Evolutionary conservation across 2,797 vertebrate genomes (phyloP), one percentile per base, ranked within the genome.

Genomic region (Phaenicophaeus curvirostris): DNA sequence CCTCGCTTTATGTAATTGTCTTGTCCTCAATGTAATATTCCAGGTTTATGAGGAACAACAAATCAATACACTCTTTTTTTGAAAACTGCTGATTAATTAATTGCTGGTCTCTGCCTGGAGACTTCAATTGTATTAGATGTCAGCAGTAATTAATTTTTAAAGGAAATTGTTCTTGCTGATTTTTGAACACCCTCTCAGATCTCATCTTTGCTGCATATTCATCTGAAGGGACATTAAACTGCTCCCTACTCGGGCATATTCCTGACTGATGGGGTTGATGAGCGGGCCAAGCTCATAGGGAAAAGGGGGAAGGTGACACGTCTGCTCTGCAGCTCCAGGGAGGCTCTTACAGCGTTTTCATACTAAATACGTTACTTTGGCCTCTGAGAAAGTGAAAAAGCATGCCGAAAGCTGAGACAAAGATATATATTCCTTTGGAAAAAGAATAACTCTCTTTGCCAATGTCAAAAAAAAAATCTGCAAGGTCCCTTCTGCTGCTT

Each of bases 71-170:
- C 13, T 90, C 63, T 59, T 83, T 92, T 46, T 93, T 82, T 88
- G 42, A 90, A 92, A 95, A 73, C 84, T 76, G 54, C 28, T 16
- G 11, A 91, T 95, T 91, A 94, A 95, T 96, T 93, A 96, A 95
- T 96, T 92, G 85, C 59, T 68, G 67, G 46, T 87, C 59, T 82
- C 92, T 94, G 69, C 67, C 76, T 71, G 30, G 48, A 50, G 79
- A 77, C 73, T 72, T 50, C 79, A 87, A 31, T 88, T 75, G 59
- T 90, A 88, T 95, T 88, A 95, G 77, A 84, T 94, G 95, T 82
- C 93, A 95, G 61, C 35, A 69, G 62, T 85, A 95, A 96, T 95
- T 94, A 95, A 90, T 95, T 94, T 93, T 88, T 85, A 85, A 92
- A 89, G 79, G 90, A 95, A 96, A 91, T 93, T 80, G 54, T 61